Evolutionary conservation across 2,797 vertebrate genomes (phyloP).

Genomic region (Chlorospingus flavigularis): DNA sequence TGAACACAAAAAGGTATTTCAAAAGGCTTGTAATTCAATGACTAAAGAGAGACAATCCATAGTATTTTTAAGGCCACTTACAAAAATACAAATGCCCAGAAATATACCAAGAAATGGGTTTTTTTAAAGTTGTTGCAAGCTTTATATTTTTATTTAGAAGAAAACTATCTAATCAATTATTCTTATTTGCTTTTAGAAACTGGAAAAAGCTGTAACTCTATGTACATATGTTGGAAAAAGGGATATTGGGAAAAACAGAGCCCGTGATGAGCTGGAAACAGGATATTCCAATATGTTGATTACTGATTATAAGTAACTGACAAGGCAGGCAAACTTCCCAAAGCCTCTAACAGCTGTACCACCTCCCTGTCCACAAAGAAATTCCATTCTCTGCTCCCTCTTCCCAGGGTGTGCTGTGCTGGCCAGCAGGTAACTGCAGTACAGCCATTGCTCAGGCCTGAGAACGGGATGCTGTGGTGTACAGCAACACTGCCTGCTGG

Average conservation of each 20-base stretch:
- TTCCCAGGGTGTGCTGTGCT: background rate
- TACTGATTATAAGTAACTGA: background rate
- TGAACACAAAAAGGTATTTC: background rate
- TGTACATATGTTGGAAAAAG: accelerated
- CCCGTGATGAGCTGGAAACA: background rate
- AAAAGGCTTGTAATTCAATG: background rate
- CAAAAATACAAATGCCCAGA: background rate
- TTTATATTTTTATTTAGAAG: background rate
- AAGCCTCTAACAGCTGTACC: background rate
- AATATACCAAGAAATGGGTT: background rate
- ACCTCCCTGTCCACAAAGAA: accelerated
- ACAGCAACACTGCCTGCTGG: accelerated
- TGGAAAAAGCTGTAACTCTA: background rate
- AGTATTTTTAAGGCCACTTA: background rate
- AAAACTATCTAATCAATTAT: background rate
- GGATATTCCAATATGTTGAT: background rate
- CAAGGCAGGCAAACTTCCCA: background rate
- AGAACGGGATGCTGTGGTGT: background rate
- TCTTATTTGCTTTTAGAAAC: background rate
- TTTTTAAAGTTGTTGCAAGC: background rate
- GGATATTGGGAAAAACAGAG: background rate
- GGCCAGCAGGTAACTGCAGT: background rate
- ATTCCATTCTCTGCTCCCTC: background rate
- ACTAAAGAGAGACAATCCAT: background rate
- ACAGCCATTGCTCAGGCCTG: background rate